Evolutionary conservation across 2,797 vertebrate species (phyloP).

Genomic region (Clarias laeviceps): DNA sequence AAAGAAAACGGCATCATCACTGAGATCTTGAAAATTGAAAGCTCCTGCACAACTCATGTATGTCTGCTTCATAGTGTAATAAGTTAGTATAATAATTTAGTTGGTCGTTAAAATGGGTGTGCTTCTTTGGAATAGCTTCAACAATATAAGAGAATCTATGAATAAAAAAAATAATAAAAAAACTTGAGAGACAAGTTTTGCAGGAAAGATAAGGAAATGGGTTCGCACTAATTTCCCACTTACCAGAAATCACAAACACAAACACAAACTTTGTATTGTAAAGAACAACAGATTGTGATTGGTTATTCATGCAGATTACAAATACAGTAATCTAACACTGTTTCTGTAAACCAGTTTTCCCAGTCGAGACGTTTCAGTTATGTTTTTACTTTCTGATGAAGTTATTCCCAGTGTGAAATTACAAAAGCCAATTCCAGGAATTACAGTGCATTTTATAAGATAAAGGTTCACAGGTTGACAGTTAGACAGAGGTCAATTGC

Average conservation of each 20-base stretch:
- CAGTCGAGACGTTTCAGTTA: neutral
- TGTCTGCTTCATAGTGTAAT: neutral
- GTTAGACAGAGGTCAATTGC: neutral
- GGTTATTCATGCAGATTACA: neutral
- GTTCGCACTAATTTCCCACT: neutral
- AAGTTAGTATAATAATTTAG: neutral
- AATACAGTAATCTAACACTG: no score
- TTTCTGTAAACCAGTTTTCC: neutral
- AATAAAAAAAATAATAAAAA: no score
- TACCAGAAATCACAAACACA: neutral
- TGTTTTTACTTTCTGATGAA: neutral
- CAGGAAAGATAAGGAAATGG: slow-evolving; percentile 1
- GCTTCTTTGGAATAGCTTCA: neutral
- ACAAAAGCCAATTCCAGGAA: neutral
- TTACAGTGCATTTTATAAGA: neutral
- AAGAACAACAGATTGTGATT: neutral
- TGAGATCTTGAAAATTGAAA: neutral
- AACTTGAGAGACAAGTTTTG: neutral
- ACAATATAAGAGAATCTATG: neutral
- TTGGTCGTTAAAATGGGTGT: no score
- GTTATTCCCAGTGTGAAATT: neutral
- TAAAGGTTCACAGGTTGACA: no score
- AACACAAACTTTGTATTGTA: neutral
- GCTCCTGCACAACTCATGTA: neutral
- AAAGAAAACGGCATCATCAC: neutral